phyloP scores from a whole-genome alignment of 1,140 invertebrate genomes.

The Anastrepha ludens region DNA sequence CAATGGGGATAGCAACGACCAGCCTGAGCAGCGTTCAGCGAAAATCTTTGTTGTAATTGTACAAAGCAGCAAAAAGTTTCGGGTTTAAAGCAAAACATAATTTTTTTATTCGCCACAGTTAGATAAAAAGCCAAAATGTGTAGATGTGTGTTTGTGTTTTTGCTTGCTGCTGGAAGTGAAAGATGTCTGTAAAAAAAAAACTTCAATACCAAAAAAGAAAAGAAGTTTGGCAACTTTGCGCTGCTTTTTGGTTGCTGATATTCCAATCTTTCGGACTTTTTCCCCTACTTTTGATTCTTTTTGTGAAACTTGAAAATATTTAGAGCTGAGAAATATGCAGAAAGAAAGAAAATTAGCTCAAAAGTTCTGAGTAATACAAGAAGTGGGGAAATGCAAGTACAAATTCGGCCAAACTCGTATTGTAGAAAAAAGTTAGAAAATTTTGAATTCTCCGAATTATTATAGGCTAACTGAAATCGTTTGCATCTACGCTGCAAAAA shows the following conservation, averaged over 20 bases:
- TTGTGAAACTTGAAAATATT: not conserved
- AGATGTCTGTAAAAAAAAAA: slow-evolving; percentile 8
- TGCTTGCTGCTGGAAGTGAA: not conserved
- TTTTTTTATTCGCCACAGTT: not conserved
- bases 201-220: not conserved
- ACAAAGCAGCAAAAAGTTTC: slow-evolving; percentile 42
- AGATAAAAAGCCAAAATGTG: not conserved
- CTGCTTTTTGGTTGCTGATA: not conserved
- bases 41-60: slow-evolving; percentile 20
- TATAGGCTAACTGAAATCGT: too few relatives aligned
- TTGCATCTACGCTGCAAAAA: too few relatives aligned
- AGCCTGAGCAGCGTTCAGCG: slow-evolving; percentile 6
- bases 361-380: too few relatives aligned
- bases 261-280: not conserved
- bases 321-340: too few relatives aligned
- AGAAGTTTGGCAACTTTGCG: slow-evolving; percentile 28
- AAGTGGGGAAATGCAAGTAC: too few relatives aligned
- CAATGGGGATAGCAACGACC: not conserved
- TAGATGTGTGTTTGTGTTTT: not conserved
- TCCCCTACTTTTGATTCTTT: not conserved
- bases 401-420: too few relatives aligned
- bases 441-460: too few relatives aligned
- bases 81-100: slow-evolving; percentile 42
- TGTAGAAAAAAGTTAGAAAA: too few relatives aligned
- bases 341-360: too few relatives aligned